A percentile compares a stretch with the other conserved stretches of the same genome.
phyloP scores from a whole-genome alignment of 2,113 vertebrate genomes.

The Oceanodroma tethys region DNA sequence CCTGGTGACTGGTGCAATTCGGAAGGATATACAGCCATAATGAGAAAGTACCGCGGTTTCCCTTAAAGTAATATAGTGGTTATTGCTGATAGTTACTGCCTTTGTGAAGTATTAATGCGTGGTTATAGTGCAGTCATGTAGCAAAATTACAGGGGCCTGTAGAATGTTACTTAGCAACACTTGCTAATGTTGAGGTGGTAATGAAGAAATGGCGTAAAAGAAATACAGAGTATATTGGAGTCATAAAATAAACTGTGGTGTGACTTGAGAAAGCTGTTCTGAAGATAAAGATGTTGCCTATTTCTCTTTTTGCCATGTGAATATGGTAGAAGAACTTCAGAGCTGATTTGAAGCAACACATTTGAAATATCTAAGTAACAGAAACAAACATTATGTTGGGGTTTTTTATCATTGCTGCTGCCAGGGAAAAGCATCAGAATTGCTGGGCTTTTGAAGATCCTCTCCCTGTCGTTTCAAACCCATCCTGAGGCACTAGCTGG shows the following conservation, averaged over 20 bases:
- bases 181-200: neutral
- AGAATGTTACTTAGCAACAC: conserved; percentile 47
- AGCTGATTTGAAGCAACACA: neutral
- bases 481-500: neutral
- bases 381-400: neutral
- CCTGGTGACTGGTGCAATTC: neutral
- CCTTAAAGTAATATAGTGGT: neutral
- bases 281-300: neutral
- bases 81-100: neutral
- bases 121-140: neutral
- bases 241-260: neutral
- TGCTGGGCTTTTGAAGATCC: neutral
- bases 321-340: neutral
- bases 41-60: neutral
- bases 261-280: neutral
- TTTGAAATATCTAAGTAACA: neutral
- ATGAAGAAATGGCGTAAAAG: neutral
- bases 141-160: neutral
- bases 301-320: neutral
- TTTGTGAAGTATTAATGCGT: neutral
- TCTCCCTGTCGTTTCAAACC: neutral
- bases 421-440: neutral
- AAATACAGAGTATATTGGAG: neutral
- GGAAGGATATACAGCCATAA: neutral
- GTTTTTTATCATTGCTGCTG: neutral